A percentile compares a stretch with the other conserved stretches of the same genome.
phyloP scores from a whole-genome alignment of 1,140 invertebrate species.

The Whitmania pigra region DNA sequence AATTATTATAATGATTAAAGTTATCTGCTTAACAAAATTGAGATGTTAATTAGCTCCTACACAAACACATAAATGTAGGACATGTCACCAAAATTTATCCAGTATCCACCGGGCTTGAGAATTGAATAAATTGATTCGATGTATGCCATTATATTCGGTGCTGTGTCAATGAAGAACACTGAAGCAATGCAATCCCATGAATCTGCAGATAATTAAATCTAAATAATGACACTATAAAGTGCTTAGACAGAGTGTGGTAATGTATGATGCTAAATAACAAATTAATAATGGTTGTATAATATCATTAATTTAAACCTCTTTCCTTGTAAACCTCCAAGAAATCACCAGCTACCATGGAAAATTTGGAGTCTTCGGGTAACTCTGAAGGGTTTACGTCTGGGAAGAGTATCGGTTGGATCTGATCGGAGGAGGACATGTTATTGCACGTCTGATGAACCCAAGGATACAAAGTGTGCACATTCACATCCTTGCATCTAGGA shows the following conservation, averaged over 20 bases:
- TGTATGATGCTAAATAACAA: background rate
- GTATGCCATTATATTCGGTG: constrained; percentile 84
- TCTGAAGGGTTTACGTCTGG: constrained; percentile 74
- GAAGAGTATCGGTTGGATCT: constrained; percentile 63
- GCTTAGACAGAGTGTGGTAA: background rate
- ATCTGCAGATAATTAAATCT: constrained; percentile 37
- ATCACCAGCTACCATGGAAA: constrained; percentile 91
- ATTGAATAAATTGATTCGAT: constrained; percentile 86
- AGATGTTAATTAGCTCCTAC: background rate
- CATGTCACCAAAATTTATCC: constrained; percentile 45
- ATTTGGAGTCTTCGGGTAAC: constrained; percentile 54
- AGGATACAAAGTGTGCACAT: constrained; percentile 63
- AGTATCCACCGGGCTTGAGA: constrained; percentile 60
- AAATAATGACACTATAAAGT: no score
- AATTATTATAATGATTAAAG: background rate
- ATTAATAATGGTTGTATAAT: background rate
- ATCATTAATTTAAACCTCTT: constrained; percentile 32
- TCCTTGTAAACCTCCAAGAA: constrained; percentile 67
- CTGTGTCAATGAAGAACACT: constrained; percentile 97
- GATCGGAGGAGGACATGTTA: constrained; percentile 65
- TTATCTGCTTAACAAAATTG: background rate
- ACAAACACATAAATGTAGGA: background rate
- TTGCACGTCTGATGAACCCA: constrained; percentile 89
- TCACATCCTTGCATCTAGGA: constrained; percentile 48
- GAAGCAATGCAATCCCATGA: constrained; percentile 85